Percentiles rank a stretch among this genome's conserved stretches.
These are phyloP conservation scores for Menidia menidia DNA, from an alignment of 2,797 vertebrate species.

Conservation along the genomic window DNA sequence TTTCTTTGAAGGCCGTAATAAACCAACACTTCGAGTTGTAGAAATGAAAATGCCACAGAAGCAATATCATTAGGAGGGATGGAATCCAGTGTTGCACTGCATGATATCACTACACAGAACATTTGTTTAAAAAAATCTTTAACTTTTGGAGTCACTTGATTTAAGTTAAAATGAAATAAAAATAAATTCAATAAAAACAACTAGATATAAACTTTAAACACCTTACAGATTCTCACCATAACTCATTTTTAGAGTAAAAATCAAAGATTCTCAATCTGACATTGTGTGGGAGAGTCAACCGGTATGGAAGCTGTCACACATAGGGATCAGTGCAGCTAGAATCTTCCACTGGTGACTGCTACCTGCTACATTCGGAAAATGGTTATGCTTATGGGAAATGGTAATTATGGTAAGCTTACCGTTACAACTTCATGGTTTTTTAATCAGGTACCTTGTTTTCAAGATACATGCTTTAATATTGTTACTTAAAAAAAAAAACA, in stretches of 20 bases:
- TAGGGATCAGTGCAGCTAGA: background rate
- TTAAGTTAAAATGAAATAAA: too few species aligned
- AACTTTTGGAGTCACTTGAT: too few species aligned
- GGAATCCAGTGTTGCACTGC: too few species aligned
- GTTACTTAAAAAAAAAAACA: background rate
- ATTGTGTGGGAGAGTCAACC: background rate
- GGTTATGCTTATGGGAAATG: too few species aligned
- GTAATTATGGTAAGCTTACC: background rate
- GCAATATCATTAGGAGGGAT: background rate
- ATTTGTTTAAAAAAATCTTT: too few species aligned
- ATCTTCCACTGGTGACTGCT: slow-evolving; percentile 1
- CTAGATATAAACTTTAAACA: too few species aligned
- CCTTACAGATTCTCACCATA: too few species aligned
- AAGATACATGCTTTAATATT: background rate
- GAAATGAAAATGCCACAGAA: background rate
- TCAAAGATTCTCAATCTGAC: background rate
- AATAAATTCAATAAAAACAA: too few species aligned
- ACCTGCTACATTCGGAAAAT: background rate
- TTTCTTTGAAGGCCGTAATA: background rate
- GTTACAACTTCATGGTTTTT: slow-evolving; percentile 7
- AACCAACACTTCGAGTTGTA: background rate
- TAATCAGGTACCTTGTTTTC: slow-evolving; percentile 8
- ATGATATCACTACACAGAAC: too few species aligned
- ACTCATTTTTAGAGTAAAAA: too few species aligned
- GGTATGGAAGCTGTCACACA: too few species aligned